phyloP scores from a whole-genome alignment of 1,140 invertebrate species.

The Lysiphlebus fabarum region DNA sequence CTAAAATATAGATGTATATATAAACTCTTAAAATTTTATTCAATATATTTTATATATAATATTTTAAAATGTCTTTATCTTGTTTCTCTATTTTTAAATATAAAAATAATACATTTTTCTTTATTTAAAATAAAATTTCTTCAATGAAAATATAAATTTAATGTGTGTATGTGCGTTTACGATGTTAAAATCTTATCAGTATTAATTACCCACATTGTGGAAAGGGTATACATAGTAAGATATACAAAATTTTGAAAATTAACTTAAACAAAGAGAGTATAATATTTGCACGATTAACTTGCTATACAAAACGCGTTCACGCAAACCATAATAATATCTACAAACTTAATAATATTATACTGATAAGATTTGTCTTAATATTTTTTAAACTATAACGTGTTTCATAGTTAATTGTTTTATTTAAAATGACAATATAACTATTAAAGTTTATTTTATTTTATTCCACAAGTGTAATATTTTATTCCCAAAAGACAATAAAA shows the following conservation, averaged over 20 bases:
- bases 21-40: constrained; percentile 17
- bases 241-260: too few relatives aligned
- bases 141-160: constrained; percentile 2
- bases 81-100: neutral
- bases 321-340: constrained; percentile 24
- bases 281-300: neutral
- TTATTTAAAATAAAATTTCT: constrained; percentile 4
- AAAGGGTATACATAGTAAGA: too few relatives aligned
- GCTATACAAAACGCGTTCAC: constrained; percentile 22
- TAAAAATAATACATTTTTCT: neutral
- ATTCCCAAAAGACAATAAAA: neutral
- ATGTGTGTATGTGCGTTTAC: neutral
- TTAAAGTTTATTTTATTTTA: constrained; percentile 1
- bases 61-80: constrained; percentile 4
- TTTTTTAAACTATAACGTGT: too few relatives aligned
- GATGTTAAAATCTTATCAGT: too few relatives aligned
- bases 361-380: constrained; percentile 19
- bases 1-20: too few relatives aligned
- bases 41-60: neutral
- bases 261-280: neutral
- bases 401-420: neutral
- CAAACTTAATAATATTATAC: neutral
- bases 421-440: constrained; percentile 7
- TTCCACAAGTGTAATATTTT: neutral
- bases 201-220: too few relatives aligned